These are phyloP conservation scores for Xiphias gladius DNA, from an alignment of 2,113 vertebrate genomes.

Conservation along the genomic window DNA sequence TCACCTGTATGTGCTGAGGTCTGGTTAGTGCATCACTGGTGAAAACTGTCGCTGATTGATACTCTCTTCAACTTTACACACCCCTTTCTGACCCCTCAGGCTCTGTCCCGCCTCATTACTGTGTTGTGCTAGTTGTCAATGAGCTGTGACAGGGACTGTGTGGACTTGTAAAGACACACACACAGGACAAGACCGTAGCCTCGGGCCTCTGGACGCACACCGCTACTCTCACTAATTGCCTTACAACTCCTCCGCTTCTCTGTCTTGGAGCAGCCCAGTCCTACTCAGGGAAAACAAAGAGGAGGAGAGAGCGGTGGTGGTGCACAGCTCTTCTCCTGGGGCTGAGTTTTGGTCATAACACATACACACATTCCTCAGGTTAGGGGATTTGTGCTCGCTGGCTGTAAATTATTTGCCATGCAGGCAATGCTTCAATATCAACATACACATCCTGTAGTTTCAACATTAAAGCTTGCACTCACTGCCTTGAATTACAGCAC, in stretches of 20 bases:
- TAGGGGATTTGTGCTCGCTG: constrained; percentile 29
- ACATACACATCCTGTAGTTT: constrained; percentile 36
- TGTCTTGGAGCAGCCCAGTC: background rate
- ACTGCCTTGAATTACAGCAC: constrained; percentile 31
- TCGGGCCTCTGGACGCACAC: constrained; percentile 48
- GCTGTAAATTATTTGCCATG: constrained; percentile 61
- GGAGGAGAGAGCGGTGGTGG: background rate
- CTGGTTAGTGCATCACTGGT: background rate
- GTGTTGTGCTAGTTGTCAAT: constrained; percentile 52
- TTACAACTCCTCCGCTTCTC: constrained; percentile 23
- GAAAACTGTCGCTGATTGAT: background rate
- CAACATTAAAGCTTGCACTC: constrained; percentile 35
- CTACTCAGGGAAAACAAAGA: constrained; percentile 15
- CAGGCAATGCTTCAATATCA: constrained; percentile 47
- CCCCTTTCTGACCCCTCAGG: constrained; percentile 35
- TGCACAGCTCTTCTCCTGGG: background rate
- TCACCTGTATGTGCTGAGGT: background rate
- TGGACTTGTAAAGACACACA: constrained; percentile 50
- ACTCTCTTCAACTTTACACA: constrained; percentile 16
- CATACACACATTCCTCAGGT: constrained; percentile 48
- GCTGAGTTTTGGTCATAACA: constrained; percentile 32
- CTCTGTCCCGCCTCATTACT: constrained; percentile 29
- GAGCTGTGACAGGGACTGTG: constrained; percentile 64
- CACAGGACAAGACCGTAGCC: constrained; percentile 29
- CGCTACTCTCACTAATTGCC: constrained; percentile 66